Percentiles rank a stretch among this genome's conserved stretches.
Evolutionary conservation across 1,140 invertebrate genomes (phyloP).

Genomic region (Drosophila orena): DNA sequence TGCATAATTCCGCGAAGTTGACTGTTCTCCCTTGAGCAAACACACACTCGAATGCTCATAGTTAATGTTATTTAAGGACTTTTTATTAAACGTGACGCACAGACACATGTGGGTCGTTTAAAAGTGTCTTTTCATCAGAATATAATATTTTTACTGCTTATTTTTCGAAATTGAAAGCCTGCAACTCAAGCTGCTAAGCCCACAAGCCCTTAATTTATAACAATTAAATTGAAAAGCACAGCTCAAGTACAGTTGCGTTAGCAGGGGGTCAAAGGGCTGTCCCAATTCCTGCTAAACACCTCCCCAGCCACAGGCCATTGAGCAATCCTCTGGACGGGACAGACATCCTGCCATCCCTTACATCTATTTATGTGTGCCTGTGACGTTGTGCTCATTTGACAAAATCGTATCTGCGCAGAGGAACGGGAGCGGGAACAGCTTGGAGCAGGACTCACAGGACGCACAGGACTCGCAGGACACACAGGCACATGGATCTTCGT

Average conservation of each 20-base stretch:
- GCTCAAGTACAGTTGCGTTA: constrained; percentile 38
- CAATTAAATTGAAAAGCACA: constrained; percentile 12
- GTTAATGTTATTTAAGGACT: background rate
- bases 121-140: too few species aligned
- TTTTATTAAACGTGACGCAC: background rate
- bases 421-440: background rate
- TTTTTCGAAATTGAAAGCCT: background rate
- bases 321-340: constrained; percentile 29
- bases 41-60: constrained; percentile 42
- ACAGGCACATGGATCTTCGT: background rate
- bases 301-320: constrained; percentile 38
- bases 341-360: constrained; percentile 6
- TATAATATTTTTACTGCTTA: too few species aligned
- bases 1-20: constrained; percentile 9
- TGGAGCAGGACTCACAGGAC: constrained; percentile 1
- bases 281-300: constrained; percentile 33
- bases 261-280: constrained; percentile 54
- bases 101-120: too few species aligned
- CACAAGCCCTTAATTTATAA: background rate
- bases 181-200: background rate
- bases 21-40: constrained; percentile 23
- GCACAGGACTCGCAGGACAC: constrained; percentile 9
- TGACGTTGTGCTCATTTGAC: constrained; percentile 40
- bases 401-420: constrained; percentile 29
- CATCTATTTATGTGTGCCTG: constrained; percentile 17